These are phyloP conservation scores for Eumeta japonica DNA, from an alignment of 1,140 invertebrate genomes.

Conservation along the genomic window DNA sequence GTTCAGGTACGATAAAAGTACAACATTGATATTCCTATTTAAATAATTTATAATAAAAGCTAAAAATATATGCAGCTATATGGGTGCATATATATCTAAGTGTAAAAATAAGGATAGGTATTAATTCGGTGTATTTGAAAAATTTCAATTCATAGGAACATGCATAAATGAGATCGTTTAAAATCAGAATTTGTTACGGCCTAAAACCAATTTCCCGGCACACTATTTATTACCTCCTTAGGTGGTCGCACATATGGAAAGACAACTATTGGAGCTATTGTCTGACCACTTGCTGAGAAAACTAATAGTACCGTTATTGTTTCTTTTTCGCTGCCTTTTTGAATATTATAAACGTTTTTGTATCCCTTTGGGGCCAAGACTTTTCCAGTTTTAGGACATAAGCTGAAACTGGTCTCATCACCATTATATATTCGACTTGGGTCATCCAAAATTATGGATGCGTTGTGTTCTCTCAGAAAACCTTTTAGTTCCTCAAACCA, in stretches of 20 bases:
- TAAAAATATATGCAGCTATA: no score
- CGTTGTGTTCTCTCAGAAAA: conserved; percentile 11
- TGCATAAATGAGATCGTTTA: no score
- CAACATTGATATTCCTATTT: no score
- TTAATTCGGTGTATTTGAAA: no score
- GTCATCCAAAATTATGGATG: conserved; percentile 16
- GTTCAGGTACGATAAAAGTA: no score
- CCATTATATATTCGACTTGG: conserved; percentile 22
- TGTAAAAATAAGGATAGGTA: no score
- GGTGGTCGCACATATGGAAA: conserved; percentile 18
- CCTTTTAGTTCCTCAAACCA: conserved; percentile 19
- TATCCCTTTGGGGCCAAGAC: conserved; percentile 26
- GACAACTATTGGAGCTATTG: conserved; percentile 11
- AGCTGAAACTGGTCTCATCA: conserved; percentile 22
- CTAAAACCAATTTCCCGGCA: conserved; percentile 14
- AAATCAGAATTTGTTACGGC: no score
- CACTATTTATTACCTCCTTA: conserved; percentile 12
- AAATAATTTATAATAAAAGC: no score
- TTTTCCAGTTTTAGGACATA: conserved; percentile 23
- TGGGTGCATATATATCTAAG: no score
- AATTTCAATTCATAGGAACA: no score
- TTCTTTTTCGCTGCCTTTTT: conserved; percentile 26
- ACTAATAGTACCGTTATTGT: conserved; percentile 34
- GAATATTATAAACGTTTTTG: conserved; percentile 28
- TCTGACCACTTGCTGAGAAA: conserved; percentile 17